phyloP scores from a whole-genome alignment of 2,797 vertebrate species.

The Euthynnus affinis region DNA sequence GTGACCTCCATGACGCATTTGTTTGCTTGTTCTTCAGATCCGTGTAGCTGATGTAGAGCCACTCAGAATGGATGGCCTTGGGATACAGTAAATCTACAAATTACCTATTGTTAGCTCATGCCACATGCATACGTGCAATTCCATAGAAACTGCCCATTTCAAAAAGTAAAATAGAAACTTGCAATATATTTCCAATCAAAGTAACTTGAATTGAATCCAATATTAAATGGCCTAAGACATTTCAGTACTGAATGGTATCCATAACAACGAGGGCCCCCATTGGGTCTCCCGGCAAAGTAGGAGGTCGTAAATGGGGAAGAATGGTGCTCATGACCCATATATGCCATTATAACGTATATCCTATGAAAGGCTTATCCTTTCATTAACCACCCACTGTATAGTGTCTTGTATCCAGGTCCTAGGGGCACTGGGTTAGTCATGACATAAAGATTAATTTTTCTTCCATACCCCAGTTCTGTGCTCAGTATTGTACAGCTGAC shows the following conservation, averaged over 20 bases:
- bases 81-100: not conserved
- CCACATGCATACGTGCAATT: not conserved
- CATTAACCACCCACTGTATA: constrained; percentile 14
- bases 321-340: not conserved
- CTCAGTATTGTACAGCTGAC: constrained; percentile 55
- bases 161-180: not conserved
- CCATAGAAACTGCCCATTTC: not conserved
- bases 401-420: constrained; percentile 20
- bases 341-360: not conserved
- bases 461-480: constrained; percentile 26
- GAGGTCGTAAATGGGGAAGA: not conserved
- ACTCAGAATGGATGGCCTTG: not conserved
- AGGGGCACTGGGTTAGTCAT: constrained; percentile 11
- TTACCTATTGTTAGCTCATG: not conserved
- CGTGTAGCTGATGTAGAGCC: not conserved
- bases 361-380: constrained; percentile 14
- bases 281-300: constrained; percentile 5
- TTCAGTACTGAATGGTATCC: constrained; percentile 16
- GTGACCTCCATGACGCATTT: not conserved
- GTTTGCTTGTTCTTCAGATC: not conserved
- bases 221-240: not conserved
- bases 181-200: not conserved
- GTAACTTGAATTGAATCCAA: not conserved
- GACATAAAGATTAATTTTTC: constrained; percentile 41
- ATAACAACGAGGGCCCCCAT: constrained; percentile 26